These are phyloP conservation scores for Euplexia lucipara DNA, from an alignment of 2,888 invertebrate species.

Conservation along the genomic window DNA sequence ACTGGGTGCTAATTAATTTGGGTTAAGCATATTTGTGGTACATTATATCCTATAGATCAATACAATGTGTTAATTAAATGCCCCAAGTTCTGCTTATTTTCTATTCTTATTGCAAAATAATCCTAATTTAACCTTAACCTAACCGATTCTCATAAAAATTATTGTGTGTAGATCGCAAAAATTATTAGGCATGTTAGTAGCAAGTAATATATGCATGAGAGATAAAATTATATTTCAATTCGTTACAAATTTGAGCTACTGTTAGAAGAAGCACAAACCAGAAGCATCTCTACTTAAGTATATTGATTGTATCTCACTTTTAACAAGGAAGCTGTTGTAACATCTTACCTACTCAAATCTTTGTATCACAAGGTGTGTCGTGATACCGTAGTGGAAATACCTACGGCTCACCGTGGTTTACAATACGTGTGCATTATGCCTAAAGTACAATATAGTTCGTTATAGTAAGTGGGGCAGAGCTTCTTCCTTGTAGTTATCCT, in stretches of 20 bases:
- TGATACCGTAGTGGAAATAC: conserved; percentile 58
- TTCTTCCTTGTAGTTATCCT: conserved; percentile 82
- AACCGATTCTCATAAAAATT: neutral
- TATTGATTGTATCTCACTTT: conserved; percentile 51
- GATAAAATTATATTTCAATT: conserved; percentile 25
- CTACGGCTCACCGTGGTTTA: conserved; percentile 36
- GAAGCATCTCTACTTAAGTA: conserved; percentile 33
- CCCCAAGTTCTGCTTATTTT: neutral
- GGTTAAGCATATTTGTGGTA: neutral
- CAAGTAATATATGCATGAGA: conserved; percentile 8
- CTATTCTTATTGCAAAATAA: neutral
- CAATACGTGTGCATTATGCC: conserved; percentile 55
- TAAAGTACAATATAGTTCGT: conserved; percentile 74
- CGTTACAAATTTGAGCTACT: conserved; percentile 35
- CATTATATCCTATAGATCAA: neutral
- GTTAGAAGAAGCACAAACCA: conserved; percentile 42
- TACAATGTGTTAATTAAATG: neutral
- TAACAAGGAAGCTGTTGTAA: conserved; percentile 63
- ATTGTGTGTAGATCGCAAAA: neutral
- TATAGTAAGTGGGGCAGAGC: conserved; percentile 75
- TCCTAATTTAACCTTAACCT: neutral
- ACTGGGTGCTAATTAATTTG: neutral
- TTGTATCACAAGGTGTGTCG: conserved; percentile 64
- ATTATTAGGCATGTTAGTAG: neutral
- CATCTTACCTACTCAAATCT: conserved; percentile 56